These are phyloP conservation scores for Hybognathus amarus DNA, from an alignment of 2,797 vertebrate species.

Conservation along the genomic window DNA sequence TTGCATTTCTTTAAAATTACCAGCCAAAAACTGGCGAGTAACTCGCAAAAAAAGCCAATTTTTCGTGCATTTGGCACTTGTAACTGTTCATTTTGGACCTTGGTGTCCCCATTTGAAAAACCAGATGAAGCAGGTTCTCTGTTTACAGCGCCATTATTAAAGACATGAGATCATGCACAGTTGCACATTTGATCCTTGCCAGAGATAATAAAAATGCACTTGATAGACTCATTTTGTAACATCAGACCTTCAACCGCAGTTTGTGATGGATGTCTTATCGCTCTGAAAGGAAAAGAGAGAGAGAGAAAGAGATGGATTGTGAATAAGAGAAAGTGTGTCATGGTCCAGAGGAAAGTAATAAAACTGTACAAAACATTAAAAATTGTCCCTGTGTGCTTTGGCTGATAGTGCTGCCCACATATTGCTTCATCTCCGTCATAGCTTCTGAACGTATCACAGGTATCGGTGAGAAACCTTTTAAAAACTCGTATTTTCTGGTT, in stretches of 20 bases:
- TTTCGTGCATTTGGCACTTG: neutral
- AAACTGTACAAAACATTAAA: conserved; percentile 36
- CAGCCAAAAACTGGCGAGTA: neutral
- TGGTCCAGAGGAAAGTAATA: conserved; percentile 45
- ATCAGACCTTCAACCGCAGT: conserved; percentile 49
- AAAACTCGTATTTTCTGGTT: neutral
- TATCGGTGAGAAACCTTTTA: conserved; percentile 1
- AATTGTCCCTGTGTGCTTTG: conserved; percentile 27
- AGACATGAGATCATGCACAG: conserved; percentile 54
- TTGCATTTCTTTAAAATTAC: neutral
- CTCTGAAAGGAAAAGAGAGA: conserved; percentile 44
- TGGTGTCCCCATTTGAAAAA: conserved; percentile 3
- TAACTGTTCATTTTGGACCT: conserved; percentile 17
- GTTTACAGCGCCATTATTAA: conserved; percentile 40
- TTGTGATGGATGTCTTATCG: conserved; percentile 51
- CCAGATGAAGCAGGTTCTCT: conserved; percentile 48
- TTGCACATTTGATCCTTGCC: conserved; percentile 48
- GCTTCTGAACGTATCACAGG: conserved; percentile 24
- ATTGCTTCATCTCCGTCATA: conserved; percentile 22
- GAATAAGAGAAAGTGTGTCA: conserved; percentile 16
- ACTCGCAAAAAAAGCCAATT: conserved; percentile 9
- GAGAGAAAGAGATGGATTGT: conserved; percentile 28
- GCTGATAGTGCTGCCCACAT: conserved; percentile 3
- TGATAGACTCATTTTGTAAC: conserved; percentile 47
- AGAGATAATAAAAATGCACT: conserved; percentile 50